Evolutionary conservation across 1,140 invertebrate species (phyloP), one percentile per base, ranked within the genome.

Genomic region (Neotoxoptera formosana): DNA sequence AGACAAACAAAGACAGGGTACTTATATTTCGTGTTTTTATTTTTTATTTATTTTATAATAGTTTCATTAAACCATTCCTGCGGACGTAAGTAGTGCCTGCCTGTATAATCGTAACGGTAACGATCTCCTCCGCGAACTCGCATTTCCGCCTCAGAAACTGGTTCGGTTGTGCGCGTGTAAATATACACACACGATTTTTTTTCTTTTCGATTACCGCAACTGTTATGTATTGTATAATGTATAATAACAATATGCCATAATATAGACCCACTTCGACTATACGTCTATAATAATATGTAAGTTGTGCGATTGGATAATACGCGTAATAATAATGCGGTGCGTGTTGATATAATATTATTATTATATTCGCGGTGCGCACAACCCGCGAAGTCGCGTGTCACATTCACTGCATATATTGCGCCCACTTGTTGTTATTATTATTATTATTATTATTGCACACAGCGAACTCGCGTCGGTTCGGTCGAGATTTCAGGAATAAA

Each of bases 261-360:
- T 53, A 53, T 3, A 30, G 25, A 60, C 56, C 25, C 56, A 25
- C 25, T 60, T n/a, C 4, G 4, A 51, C 48, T 53, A 23, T 20
- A 23, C 51, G 41, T 41, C 41, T 41, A 41, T 53, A 53, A 53
- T 23, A 53, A 53, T 20, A n/a, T 34, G 60, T n/a, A n/a, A n/a
- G 60, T 76, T 76, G 60, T 76, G 60, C n/a, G 60, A 76, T 76
- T 76, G 60, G 60, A 76, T 76, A 76, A 76, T 76, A 76, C n/a
- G n/a, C n/a, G 30, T 67, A 76, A 34, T 60, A 60, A 60, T 76
- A 76, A n/a, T n/a, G 30, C 30, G 60, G 25, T 30, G 3, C 30
- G 4, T 67, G 14, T 76, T 30, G 60, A 14, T 76, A 76, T 53
- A 23, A 21, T 53, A 53, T 7, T 51, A 51, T 51, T 20, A 6